These are phyloP conservation scores for Drosophila helvetica DNA, from an alignment of 2,888 invertebrate species.

Conservation along the genomic window DNA sequence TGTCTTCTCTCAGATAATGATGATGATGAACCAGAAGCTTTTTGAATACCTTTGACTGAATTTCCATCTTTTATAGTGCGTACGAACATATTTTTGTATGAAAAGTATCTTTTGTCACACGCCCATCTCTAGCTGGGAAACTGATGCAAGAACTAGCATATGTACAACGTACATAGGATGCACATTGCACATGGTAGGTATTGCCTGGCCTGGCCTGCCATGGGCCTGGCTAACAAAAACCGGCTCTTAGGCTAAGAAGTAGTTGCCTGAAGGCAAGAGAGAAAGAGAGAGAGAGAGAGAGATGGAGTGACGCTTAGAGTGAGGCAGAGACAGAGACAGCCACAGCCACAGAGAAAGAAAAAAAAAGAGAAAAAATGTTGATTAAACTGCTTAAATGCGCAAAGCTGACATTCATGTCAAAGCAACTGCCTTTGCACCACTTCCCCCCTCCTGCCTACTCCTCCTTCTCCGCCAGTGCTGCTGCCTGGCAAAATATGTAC, in stretches of 20 bases:
- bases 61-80: neutral
- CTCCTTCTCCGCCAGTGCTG: neutral
- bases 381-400: slow-evolving; percentile 80
- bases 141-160: slow-evolving; percentile 18
- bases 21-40: too few relatives aligned
- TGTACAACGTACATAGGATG: slow-evolving; percentile 4
- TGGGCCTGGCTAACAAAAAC: slow-evolving; percentile 47
- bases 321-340: slow-evolving; percentile 24
- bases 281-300: neutral
- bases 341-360: slow-evolving; percentile 10
- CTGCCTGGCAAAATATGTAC: slow-evolving; percentile 54
- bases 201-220: slow-evolving; percentile 3
- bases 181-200: slow-evolving; percentile 23
- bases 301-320: neutral
- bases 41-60: neutral
- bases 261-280: neutral
- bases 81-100: neutral
- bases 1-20: too few relatives aligned
- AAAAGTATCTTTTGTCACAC: slow-evolving; percentile 30
- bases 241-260: slow-evolving; percentile 32
- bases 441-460: neutral
- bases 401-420: slow-evolving; percentile 81
- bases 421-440: slow-evolving; percentile 53
- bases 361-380: slow-evolving; percentile 62
- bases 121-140: slow-evolving; percentile 28